Evolutionary conservation across 92 coral and sea anemone genomes (phyloP).

Genomic region (Bergia sp.): DNA sequence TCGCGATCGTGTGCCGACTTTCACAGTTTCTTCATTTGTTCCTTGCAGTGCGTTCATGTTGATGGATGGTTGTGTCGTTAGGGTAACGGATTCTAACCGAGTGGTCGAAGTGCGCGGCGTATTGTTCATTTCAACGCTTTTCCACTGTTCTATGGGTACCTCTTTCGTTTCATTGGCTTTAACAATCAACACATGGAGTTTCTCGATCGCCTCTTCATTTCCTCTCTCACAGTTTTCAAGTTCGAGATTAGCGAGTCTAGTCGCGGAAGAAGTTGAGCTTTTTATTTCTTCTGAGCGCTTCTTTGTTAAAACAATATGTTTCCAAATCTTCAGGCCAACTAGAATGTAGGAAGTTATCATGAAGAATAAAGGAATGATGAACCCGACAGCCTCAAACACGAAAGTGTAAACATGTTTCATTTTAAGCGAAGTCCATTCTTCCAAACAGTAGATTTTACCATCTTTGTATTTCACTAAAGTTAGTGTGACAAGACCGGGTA

Average conservation of each 20-base stretch:
- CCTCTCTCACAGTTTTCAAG: not conserved
- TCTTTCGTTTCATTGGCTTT: not conserved
- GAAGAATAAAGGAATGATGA: not conserved
- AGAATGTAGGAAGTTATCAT: not conserved
- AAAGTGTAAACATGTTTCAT: not conserved
- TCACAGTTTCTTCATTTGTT: not conserved
- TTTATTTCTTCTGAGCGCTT: not conserved
- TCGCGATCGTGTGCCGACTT: not conserved
- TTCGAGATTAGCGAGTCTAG: not conserved
- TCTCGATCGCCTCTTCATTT: not conserved
- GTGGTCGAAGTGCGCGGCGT: not conserved
- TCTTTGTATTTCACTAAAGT: not conserved
- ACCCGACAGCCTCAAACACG: constrained; percentile 7
- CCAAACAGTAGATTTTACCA: not conserved
- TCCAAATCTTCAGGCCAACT: constrained; percentile 3
- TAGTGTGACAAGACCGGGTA: not conserved
- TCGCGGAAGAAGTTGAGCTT: not conserved
- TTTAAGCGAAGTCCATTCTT: not conserved
- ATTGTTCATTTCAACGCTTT: not conserved
- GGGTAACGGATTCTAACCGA: not conserved
- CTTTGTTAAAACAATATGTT: not conserved
- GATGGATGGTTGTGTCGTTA: not conserved
- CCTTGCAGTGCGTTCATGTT: not conserved
- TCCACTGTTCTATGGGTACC: not conserved
- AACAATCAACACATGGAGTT: not conserved